A percentile compares a stretch with the other conserved stretches of the same genome.
Conservation (phyloP, 1,140 invertebrate genomes). For the Trachymyrmex septentrionalis region DNA sequence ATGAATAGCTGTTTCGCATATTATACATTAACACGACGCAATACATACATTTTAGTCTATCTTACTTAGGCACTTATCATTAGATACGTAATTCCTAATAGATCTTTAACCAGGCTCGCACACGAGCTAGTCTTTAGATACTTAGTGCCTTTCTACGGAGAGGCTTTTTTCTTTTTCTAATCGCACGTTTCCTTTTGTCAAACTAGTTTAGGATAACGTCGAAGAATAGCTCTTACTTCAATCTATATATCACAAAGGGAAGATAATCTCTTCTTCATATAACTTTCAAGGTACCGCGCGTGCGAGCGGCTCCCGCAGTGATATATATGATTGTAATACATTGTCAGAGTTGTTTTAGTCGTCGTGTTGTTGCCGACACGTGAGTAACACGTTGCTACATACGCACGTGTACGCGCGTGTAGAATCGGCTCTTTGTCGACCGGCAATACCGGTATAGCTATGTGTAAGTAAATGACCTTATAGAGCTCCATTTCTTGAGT, state of each 20-base stretch:
- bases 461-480: constrained; percentile 82
- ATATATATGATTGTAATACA: constrained; percentile 79
- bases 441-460: constrained; percentile 78
- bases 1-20: constrained; percentile 49
- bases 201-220: constrained; percentile 73
- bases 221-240: constrained; percentile 59
- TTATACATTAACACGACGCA: constrained; percentile 51
- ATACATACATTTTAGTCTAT: constrained; percentile 71
- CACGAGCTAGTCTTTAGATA: constrained; percentile 68
- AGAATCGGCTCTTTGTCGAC: constrained; percentile 80
- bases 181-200: constrained; percentile 76
- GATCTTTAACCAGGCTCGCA: constrained; percentile 65
- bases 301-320: constrained; percentile 24
- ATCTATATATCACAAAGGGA: constrained; percentile 58
- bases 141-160: constrained; percentile 63
- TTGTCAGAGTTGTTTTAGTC: constrained; percentile 76
- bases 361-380: constrained; percentile 68
- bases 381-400: constrained; percentile 49
- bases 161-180: constrained; percentile 67
- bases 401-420: constrained; percentile 73
- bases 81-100: constrained; percentile 66
- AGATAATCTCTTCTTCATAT: constrained; percentile 6
- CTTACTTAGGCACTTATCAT: constrained; percentile 74
- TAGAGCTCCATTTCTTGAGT: constrained; percentile 66
- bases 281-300: not conserved